Evolutionary conservation across 2,797 vertebrate genomes (phyloP).

Genomic region (Cirrhinus mrigala): DNA sequence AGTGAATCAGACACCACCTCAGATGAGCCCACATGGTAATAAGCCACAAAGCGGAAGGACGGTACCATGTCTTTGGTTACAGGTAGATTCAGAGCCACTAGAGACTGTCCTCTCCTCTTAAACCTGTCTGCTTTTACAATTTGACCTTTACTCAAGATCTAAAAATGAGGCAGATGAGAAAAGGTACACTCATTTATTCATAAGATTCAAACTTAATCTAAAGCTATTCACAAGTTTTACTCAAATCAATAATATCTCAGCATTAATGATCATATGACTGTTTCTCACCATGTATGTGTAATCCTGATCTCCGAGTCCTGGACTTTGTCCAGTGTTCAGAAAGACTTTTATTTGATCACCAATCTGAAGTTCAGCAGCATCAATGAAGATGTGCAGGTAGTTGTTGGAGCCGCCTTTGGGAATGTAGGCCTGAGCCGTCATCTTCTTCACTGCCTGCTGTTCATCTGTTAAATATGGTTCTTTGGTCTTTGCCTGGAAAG

Average conservation of each 20-base stretch:
- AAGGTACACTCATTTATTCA: too few species aligned
- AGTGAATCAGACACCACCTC: slow-evolving; percentile 79
- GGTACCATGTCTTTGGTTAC: slow-evolving; percentile 75
- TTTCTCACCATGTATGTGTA: slow-evolving; percentile 77
- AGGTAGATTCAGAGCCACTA: slow-evolving; percentile 70
- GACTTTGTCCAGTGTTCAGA: slow-evolving; percentile 69
- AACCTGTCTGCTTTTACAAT: slow-evolving; percentile 67
- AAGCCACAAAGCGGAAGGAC: slow-evolving; percentile 69
- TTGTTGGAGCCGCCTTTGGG: slow-evolving; percentile 68
- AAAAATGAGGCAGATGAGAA: slow-evolving; percentile 43
- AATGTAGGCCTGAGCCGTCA: slow-evolving; percentile 41
- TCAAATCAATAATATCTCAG: too few species aligned
- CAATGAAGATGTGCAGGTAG: slow-evolving; percentile 73
- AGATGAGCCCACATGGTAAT: too few species aligned
- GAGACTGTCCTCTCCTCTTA: slow-evolving; percentile 59
- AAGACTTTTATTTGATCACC: slow-evolving; percentile 71
- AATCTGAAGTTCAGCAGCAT: slow-evolving; percentile 1
- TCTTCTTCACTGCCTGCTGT: too few species aligned
- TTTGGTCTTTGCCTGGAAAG: too few species aligned
- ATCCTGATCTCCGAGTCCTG: not conserved
- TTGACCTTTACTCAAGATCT: slow-evolving; percentile 81
- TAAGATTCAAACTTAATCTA: too few species aligned
- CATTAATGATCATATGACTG: too few species aligned
- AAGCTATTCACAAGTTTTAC: too few species aligned
- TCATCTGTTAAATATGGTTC: too few species aligned